Conservation (phyloP, 2,888 invertebrate species). For the Hydroisotoma schaefferi region DNA sequence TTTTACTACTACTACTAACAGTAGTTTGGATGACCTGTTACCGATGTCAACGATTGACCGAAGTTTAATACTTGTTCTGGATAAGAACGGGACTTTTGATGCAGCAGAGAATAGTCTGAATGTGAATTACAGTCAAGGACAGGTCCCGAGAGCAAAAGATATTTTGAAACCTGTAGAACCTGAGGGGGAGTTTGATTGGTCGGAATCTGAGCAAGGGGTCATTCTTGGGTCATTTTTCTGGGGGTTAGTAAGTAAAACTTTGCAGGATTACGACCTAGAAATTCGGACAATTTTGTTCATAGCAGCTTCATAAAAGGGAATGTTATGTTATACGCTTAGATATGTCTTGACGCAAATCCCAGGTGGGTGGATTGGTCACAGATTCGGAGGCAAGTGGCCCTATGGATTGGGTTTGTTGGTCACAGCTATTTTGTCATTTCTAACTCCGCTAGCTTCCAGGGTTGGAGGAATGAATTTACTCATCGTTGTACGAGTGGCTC, state of each 20-base stretch:
- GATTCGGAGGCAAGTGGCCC: conserved; percentile 42
- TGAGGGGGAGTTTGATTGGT: conserved; percentile 30
- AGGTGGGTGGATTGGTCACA: conserved; percentile 36
- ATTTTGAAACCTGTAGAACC: background rate
- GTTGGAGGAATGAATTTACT: conserved; percentile 17
- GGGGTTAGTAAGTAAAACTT: too few relatives aligned
- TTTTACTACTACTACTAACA: conserved; percentile 28
- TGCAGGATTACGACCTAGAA: too few relatives aligned
- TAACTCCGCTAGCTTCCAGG: conserved; percentile 37
- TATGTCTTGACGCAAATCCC: conserved; percentile 31
- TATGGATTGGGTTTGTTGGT: conserved; percentile 39
- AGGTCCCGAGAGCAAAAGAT: background rate
- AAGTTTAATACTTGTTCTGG: too few relatives aligned
- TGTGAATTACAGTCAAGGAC: background rate
- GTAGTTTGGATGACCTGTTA: conserved; percentile 31
- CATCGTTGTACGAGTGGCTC: conserved; percentile 37
- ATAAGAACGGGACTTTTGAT: too few relatives aligned
- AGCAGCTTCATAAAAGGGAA: too few relatives aligned
- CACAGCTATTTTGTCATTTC: conserved; percentile 35
- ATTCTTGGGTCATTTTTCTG: conserved; percentile 45
- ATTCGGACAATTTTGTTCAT: too few relatives aligned
- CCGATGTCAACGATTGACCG: too few relatives aligned
- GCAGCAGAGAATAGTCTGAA: too few relatives aligned
- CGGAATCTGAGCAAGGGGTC: conserved; percentile 32
- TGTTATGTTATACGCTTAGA: too few relatives aligned